phyloP scores from a whole-genome alignment of 2,797 vertebrate species.

The Halcyon chelicuti region DNA sequence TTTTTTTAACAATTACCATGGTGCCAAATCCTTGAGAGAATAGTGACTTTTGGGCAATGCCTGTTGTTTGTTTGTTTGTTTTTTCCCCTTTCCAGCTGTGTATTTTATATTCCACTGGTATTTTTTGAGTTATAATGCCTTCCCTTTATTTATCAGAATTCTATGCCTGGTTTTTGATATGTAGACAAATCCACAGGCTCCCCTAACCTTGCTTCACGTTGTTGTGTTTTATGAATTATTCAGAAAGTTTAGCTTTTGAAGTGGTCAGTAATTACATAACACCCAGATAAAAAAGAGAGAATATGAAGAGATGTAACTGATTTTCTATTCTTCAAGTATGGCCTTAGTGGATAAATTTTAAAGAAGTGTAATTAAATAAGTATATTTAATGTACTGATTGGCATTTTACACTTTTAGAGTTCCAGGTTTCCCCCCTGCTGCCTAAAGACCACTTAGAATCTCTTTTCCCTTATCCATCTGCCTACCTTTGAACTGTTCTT shows the following conservation, averaged over 20 bases:
- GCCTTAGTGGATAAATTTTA: background rate
- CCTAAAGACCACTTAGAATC: background rate
- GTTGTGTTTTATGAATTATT: slow-evolving; percentile 36
- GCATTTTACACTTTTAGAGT: slow-evolving; percentile 19
- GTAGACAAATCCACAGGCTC: slow-evolving; percentile 22
- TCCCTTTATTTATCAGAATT: slow-evolving; percentile 28
- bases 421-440: background rate
- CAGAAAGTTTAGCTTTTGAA: slow-evolving; percentile 60
- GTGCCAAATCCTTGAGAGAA: background rate
- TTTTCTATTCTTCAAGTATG: background rate
- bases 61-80: background rate
- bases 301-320: background rate
- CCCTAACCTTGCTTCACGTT: background rate
- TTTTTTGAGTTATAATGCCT: background rate
- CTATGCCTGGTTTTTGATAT: background rate
- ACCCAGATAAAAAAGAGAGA: background rate
- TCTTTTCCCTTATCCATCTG: background rate
- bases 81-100: background rate
- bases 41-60: background rate
- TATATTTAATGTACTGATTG: background rate
- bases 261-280: slow-evolving; percentile 46
- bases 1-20: background rate
- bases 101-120: background rate
- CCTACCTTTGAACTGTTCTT: background rate
- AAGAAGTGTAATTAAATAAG: slow-evolving; percentile 1